phyloP scores from a whole-genome alignment of 2,888 invertebrate genomes.

The Apamea monoglypha region DNA sequence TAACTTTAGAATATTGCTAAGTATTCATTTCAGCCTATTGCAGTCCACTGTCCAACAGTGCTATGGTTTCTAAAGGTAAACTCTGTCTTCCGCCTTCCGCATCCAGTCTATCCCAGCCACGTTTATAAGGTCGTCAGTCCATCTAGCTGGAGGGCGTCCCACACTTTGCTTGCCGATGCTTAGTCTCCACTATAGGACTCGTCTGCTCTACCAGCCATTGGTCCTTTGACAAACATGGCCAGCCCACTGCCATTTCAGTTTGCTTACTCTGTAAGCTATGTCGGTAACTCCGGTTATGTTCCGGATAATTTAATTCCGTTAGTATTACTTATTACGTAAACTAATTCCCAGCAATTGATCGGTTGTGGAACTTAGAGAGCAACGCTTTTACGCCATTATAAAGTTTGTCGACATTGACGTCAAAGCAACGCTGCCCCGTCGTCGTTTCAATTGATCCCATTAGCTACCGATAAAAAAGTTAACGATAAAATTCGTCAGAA shows the following conservation, averaged over 20 bases:
- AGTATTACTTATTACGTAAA: not conserved
- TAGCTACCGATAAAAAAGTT: constrained; percentile 1
- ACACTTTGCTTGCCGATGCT: not conserved
- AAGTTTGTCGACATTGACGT: not conserved
- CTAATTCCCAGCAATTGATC: not conserved
- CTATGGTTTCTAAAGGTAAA: not conserved
- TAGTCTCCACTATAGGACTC: not conserved
- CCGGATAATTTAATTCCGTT: not conserved
- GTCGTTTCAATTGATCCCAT: constrained; percentile 20
- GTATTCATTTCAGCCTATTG: not conserved
- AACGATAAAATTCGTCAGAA: constrained; percentile 3
- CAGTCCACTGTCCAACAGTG: not conserved
- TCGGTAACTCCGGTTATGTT: too few relatives aligned
- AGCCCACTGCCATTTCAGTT: not conserved
- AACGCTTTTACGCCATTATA: not conserved
- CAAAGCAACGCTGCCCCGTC: not conserved
- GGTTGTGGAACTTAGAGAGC: too few relatives aligned
- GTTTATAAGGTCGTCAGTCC: too few relatives aligned
- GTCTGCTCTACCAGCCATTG: not conserved
- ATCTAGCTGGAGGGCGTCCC: not conserved
- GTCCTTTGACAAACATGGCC: not conserved
- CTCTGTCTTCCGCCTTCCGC: not conserved
- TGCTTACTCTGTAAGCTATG: not conserved
- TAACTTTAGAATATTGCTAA: not conserved
- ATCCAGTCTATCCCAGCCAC: not conserved